Evolutionary conservation across 2,888 invertebrate species (phyloP).

Genomic region (Augiades crinisus): DNA sequence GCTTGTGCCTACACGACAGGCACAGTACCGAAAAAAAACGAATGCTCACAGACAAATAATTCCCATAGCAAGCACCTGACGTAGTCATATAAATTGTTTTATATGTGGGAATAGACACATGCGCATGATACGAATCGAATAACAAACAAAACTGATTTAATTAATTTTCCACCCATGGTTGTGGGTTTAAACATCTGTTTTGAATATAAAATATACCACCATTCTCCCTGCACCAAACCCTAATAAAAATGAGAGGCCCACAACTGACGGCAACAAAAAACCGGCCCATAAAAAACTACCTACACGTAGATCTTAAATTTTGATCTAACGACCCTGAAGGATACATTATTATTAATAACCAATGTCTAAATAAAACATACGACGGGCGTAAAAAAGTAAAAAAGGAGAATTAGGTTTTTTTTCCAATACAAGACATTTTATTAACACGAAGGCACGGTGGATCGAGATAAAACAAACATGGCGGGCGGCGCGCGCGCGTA

Average conservation of each 20-base stretch:
- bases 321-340: conserved; percentile 72
- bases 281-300: conserved; percentile 56
- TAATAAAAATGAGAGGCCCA: conserved; percentile 68
- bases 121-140: conserved; percentile 65
- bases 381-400: conserved; percentile 62
- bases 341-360: conserved; percentile 79
- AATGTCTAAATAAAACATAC: conserved; percentile 76
- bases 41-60: conserved; percentile 9
- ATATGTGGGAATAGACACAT: conserved; percentile 64
- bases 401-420: conserved; percentile 56
- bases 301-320: conserved; percentile 73
- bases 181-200: conserved; percentile 73
- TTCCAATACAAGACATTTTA: conserved; percentile 74
- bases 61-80: conserved; percentile 14
- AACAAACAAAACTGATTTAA: conserved; percentile 70
- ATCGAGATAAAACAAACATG: conserved; percentile 81
- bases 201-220: conserved; percentile 70
- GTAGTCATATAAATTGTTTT: conserved; percentile 35
- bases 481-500: conserved; percentile 74
- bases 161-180: conserved; percentile 69
- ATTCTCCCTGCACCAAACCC: conserved; percentile 58
- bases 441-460: conserved; percentile 73
- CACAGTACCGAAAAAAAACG: background rate
- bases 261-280: conserved; percentile 64
- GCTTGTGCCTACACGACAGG: background rate